Evolutionary conservation across 2,888 invertebrate species (phyloP).

Genomic region (Ischnura elegans): DNA sequence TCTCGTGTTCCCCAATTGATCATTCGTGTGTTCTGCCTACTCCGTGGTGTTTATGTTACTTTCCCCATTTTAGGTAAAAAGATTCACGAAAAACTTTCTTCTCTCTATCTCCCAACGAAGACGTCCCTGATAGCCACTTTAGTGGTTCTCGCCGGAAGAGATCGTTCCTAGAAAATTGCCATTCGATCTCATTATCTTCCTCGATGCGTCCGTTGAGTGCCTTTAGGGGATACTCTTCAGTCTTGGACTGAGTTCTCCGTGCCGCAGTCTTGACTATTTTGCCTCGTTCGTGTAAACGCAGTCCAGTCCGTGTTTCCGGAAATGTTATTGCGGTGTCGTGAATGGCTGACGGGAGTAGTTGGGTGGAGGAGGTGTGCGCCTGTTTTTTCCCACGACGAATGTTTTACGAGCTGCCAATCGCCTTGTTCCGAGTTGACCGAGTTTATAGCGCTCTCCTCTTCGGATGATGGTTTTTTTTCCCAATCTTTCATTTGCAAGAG

Average conservation of each 20-base stretch:
- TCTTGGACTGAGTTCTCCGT: neutral
- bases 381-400: constrained; percentile 31
- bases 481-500: neutral
- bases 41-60: neutral
- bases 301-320: neutral
- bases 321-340: neutral
- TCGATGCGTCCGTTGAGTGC: neutral
- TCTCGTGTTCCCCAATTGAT: neutral
- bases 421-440: neutral
- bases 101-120: neutral
- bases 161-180: constrained; percentile 3
- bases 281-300: neutral
- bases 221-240: neutral
- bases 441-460: neutral
- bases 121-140: neutral
- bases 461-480: neutral
- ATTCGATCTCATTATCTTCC: neutral
- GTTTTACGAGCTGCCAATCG: constrained; percentile 30
- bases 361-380: neutral
- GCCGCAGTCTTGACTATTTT: neutral
- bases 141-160: neutral
- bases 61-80: neutral
- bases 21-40: neutral
- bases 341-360: neutral
- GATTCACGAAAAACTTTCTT: neutral